phyloP scores from a whole-genome alignment of 2,113 vertebrate species.

The Vidua macroura region DNA sequence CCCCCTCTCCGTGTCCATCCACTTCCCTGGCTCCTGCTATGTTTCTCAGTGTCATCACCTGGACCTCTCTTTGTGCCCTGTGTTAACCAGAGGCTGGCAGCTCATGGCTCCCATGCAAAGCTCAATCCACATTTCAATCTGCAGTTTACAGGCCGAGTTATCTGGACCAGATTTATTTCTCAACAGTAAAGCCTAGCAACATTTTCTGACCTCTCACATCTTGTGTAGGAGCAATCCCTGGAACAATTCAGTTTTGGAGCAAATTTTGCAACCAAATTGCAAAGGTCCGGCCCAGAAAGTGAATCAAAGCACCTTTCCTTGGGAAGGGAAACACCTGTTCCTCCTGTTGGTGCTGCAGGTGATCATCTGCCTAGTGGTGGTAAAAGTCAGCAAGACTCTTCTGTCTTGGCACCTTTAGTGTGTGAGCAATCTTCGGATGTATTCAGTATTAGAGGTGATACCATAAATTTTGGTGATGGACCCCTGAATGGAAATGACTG shows the following conservation, averaged over 20 bases:
- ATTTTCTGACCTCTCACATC: neutral
- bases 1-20: accelerated
- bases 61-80: too few relatives aligned
- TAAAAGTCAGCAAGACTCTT: neutral
- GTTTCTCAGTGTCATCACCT: neutral
- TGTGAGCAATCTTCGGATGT: neutral
- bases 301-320: neutral
- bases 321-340: neutral
- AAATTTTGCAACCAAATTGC: neutral
- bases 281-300: neutral
- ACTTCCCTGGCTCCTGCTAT: neutral
- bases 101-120: neutral
- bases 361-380: neutral
- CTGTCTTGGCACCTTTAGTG: neutral
- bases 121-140: neutral
- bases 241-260: neutral
- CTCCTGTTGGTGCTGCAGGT: neutral
- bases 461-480: neutral
- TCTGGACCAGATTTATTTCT: neutral
- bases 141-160: neutral
- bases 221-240: neutral
- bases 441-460: neutral
- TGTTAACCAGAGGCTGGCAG: neutral
- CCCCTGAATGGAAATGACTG: neutral
- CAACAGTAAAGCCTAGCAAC: neutral